A percentile compares a stretch with the other conserved stretches of the same genome.
Conservation (phyloP, 2,797 vertebrate genomes). For the Malurus splendens region DNA sequence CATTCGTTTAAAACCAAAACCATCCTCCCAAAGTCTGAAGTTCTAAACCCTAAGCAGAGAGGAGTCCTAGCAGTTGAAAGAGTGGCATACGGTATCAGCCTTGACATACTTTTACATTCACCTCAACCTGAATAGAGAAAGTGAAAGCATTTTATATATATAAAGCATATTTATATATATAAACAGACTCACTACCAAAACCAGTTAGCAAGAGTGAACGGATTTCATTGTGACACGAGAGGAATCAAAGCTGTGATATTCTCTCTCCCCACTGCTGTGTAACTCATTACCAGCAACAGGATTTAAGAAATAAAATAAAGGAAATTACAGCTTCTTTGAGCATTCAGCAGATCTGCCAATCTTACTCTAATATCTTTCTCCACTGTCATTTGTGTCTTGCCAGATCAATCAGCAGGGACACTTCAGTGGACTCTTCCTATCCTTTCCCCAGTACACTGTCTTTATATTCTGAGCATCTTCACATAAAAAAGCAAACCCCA, state of each 20-base stretch:
- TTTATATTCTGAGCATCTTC: constrained; percentile 60
- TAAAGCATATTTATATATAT: constrained; percentile 68
- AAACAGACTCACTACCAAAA: constrained; percentile 69
- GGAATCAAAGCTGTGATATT: constrained; percentile 17
- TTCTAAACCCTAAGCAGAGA: constrained; percentile 54
- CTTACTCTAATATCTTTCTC: constrained; percentile 29
- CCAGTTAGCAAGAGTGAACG: constrained; percentile 61
- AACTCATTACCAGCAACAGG: neutral
- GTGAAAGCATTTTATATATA: constrained; percentile 74
- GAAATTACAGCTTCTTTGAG: constrained; percentile 36
- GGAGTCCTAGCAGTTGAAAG: constrained; percentile 53
- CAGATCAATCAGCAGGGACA: constrained; percentile 49
- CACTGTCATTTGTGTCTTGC: constrained; percentile 21
- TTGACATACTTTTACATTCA: constrained; percentile 72
- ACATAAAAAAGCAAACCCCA: neutral
- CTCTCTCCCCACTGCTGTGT: constrained; percentile 2
- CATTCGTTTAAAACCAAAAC: constrained; percentile 61
- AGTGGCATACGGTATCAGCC: constrained; percentile 61
- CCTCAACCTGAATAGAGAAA: constrained; percentile 69
- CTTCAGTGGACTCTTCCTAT: constrained; percentile 53
- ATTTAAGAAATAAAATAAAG: neutral
- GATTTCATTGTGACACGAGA: constrained; percentile 40
- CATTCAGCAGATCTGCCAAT: constrained; percentile 31
- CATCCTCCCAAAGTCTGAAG: constrained; percentile 18
- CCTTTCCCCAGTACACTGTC: constrained; percentile 2